Conservation (phyloP, 2,888 invertebrate species). For the Thysanoteuthis rhombus region DNA sequence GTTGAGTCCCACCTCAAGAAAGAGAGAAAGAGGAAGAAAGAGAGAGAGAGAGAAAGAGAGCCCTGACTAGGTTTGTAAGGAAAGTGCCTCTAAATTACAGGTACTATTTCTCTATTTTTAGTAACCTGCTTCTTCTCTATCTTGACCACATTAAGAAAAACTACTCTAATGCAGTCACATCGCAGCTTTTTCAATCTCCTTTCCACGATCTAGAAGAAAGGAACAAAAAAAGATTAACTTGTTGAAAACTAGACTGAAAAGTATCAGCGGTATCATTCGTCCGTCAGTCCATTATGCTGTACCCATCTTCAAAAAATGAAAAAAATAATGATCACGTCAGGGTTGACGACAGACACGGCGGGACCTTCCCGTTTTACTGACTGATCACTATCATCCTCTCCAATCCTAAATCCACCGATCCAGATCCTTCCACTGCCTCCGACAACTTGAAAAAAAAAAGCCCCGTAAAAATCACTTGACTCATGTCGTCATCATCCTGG, state of each 20-base stretch:
- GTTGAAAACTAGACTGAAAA: background rate
- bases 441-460: background rate
- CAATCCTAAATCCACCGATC: background rate
- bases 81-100: no score
- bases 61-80: background rate
- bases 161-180: no score
- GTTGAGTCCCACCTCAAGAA: background rate
- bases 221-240: no score
- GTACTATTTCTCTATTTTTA: no score
- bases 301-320: background rate
- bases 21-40: background rate
- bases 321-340: background rate
- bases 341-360: no score
- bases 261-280: no score
- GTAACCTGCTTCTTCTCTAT: no score
- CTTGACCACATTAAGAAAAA: no score
- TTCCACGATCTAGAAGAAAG: no score
- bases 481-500: background rate
- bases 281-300: no score
- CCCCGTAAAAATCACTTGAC: background rate
- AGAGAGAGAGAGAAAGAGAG: background rate
- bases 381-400: background rate
- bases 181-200: no score
- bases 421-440: background rate
- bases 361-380: background rate